Evolutionary conservation across 2,888 invertebrate genomes (phyloP).

Genomic region (Heteromurus nitidus): DNA sequence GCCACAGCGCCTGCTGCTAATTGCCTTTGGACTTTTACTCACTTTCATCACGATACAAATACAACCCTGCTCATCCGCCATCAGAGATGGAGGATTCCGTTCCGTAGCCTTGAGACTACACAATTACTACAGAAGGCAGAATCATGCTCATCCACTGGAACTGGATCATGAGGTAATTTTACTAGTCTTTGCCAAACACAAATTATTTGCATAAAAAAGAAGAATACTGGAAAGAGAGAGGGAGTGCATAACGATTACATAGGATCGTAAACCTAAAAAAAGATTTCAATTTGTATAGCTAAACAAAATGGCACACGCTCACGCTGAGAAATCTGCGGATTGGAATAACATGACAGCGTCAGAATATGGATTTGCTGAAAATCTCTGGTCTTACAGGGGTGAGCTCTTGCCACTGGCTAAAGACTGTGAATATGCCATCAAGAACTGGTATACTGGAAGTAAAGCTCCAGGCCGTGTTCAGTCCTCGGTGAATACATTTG

Average conservation of each 20-base stretch:
- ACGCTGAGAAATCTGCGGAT: conserved; percentile 64
- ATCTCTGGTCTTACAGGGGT: conserved; percentile 66
- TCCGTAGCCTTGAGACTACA: conserved; percentile 45
- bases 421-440: conserved; percentile 66
- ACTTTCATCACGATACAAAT: neutral
- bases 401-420: conserved; percentile 64
- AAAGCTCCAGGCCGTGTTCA: conserved; percentile 57
- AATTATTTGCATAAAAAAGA: neutral
- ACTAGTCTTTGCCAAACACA: no score
- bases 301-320: conserved; percentile 69
- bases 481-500: conserved; percentile 46
- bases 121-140: conserved; percentile 51
- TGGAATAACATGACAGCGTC: conserved; percentile 47
- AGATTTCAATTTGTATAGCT: conserved; percentile 47
- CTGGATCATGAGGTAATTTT: conserved; percentile 57
- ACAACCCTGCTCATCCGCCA: neutral
- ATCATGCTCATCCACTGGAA: conserved; percentile 37
- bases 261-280: no score
- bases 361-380: conserved; percentile 55
- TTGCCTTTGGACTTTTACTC: neutral
- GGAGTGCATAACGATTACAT: conserved; percentile 14
- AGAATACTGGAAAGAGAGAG: neutral
- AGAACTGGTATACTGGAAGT: conserved; percentile 68
- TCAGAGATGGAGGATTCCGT: conserved; percentile 56
- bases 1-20: neutral